Evolutionary conservation across 2,113 vertebrate species (phyloP).

Genomic region (Gopherus flavomarginatus): DNA sequence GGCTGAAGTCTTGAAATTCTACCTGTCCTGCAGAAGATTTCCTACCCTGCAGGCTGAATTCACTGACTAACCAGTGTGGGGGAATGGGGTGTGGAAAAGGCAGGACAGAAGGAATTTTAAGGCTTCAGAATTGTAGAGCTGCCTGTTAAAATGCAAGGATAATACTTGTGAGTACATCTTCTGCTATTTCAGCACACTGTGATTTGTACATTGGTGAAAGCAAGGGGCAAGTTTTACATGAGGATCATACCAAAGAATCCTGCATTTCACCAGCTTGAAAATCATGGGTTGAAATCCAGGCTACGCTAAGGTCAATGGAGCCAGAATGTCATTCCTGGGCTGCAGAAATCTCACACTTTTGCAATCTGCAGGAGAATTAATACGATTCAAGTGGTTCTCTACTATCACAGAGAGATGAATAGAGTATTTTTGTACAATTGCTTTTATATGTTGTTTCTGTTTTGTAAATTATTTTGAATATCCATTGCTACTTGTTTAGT

Average conservation of each 20-base stretch:
- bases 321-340: neutral
- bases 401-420: neutral
- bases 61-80: neutral
- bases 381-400: neutral
- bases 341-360: neutral
- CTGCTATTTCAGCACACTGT: neutral
- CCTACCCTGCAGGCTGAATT: rapidly evolving
- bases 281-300: neutral
- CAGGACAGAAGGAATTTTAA: neutral
- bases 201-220: too few species aligned
- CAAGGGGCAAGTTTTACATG: too few species aligned
- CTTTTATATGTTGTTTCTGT: neutral
- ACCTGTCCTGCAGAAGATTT: neutral
- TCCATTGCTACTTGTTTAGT: neutral
- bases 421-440: neutral
- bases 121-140: neutral
- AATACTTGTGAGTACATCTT: neutral
- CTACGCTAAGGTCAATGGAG: neutral
- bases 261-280: neutral
- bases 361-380: neutral
- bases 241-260: too few species aligned
- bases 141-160: neutral
- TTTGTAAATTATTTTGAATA: neutral
- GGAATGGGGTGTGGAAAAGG: neutral
- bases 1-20: neutral